Evolutionary conservation across 2,797 vertebrate genomes (phyloP).

Genomic region (Rhodeus uyekii): DNA sequence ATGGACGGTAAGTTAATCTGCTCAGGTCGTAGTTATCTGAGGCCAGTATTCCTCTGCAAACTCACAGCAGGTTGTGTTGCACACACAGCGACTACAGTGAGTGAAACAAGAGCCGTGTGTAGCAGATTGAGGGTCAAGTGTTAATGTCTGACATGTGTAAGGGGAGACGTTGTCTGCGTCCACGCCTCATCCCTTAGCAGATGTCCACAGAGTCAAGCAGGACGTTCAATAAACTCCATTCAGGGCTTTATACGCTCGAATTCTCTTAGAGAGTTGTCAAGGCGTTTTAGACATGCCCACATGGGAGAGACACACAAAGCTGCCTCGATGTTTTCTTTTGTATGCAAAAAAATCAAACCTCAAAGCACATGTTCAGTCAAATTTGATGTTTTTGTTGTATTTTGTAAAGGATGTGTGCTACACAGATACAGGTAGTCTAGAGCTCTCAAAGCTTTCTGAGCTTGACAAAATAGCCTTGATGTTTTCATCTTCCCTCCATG

Average conservation of each 20-base stretch:
- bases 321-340: constrained; percentile 36
- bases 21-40: constrained; percentile 36
- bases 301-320: constrained; percentile 43
- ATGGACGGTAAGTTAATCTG: constrained; percentile 26
- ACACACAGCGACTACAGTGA: background rate
- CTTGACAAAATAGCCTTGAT: constrained; percentile 9
- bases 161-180: constrained; percentile 39
- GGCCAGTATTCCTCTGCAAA: constrained; percentile 10
- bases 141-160: constrained; percentile 49
- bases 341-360: constrained; percentile 23
- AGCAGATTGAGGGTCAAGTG: constrained; percentile 45
- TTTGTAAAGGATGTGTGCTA: background rate
- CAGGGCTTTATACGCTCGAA: constrained; percentile 36
- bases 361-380: constrained; percentile 13
- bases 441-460: background rate
- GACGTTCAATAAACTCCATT: constrained; percentile 39
- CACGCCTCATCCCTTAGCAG: constrained; percentile 43
- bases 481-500: constrained; percentile 3
- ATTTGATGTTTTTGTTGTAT: background rate
- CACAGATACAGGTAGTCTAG: background rate
- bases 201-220: constrained; percentile 45
- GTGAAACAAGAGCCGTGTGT: constrained; percentile 30
- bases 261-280: constrained; percentile 53
- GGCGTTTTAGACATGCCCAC: constrained; percentile 43
- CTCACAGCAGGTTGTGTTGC: constrained; percentile 32